Percentiles rank a stretch among this genome's conserved stretches.
Evolutionary conservation across 2,113 vertebrate genomes (phyloP).

Genomic region (Barnardius zonarius): DNA sequence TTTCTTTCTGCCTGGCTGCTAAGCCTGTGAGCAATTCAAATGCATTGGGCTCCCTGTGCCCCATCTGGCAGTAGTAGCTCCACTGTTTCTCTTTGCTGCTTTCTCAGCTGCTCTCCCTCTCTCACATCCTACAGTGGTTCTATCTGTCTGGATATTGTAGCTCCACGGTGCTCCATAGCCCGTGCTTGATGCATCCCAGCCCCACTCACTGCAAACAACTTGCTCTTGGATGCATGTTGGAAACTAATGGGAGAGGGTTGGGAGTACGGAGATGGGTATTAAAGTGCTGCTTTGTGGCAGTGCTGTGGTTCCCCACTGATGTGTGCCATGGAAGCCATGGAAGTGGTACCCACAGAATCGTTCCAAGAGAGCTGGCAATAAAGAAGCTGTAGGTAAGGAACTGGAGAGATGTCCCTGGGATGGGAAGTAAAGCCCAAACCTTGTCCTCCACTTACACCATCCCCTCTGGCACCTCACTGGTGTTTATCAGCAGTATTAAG

Average conservation of each 20-base stretch:
- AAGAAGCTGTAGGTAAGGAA: not conserved
- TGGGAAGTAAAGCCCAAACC: not conserved
- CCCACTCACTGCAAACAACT: not conserved
- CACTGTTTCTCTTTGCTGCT: not conserved
- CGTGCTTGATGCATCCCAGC: not conserved
- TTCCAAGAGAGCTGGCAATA: not conserved
- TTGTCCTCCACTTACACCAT: not conserved
- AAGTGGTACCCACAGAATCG: not conserved
- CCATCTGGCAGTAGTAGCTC: constrained; percentile 51
- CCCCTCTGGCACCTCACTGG: not conserved
- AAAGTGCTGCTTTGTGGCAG: not conserved
- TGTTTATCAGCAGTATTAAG: not conserved
- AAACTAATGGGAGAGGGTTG: not conserved
- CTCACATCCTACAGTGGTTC: rapidly evolving
- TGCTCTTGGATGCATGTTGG: not conserved
- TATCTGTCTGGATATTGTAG: not conserved
- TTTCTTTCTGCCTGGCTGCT: constrained; percentile 64
- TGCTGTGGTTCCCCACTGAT: not conserved
- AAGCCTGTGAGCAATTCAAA: constrained; percentile 50
- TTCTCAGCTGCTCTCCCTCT: not conserved
- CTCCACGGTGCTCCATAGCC: not conserved
- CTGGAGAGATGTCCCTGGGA: not conserved
- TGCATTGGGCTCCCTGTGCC: constrained; percentile 10
- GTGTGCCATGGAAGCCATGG: no score
- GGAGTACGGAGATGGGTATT: not conserved